These are phyloP conservation scores for Athrips mouffetella DNA, from an alignment of 2,888 invertebrate genomes.

Conservation along the genomic window DNA sequence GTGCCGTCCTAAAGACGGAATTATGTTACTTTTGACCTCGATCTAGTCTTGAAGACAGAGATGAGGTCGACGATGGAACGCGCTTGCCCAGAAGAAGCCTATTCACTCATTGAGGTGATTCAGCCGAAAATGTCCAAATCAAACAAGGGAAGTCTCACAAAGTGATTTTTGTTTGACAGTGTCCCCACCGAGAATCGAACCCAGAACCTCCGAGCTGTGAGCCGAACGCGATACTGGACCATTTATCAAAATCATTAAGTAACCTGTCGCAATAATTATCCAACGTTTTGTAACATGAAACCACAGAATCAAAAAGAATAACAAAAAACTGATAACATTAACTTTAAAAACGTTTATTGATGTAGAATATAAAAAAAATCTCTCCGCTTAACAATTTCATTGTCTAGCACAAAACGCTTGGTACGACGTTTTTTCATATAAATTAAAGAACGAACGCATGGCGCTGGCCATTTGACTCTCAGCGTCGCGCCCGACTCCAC, in stretches of 20 bases:
- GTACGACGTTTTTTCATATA: constrained; percentile 10
- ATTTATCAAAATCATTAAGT: background rate
- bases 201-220: background rate
- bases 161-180: too few species aligned
- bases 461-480: constrained; percentile 21
- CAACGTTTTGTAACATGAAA: constrained; percentile 19
- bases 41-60: too few species aligned
- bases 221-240: background rate
- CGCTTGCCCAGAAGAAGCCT: too few species aligned
- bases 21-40: too few species aligned
- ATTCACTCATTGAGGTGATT: too few species aligned
- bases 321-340: background rate
- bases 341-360: too few species aligned
- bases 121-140: background rate
- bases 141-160: background rate
- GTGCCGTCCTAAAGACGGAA: too few species aligned
- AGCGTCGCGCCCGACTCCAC: constrained; percentile 14
- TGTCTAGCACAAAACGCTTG: background rate
- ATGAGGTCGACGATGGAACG: too few species aligned
- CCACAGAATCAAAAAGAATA: background rate
- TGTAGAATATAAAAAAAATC: too few species aligned
- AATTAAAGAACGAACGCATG: background rate
- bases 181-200: too few species aligned
- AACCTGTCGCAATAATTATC: constrained; percentile 17
- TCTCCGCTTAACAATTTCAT: background rate